These are phyloP conservation scores for Coccyzus lansbergi DNA, from an alignment of 2,797 vertebrate genomes.

Conservation along the genomic window DNA sequence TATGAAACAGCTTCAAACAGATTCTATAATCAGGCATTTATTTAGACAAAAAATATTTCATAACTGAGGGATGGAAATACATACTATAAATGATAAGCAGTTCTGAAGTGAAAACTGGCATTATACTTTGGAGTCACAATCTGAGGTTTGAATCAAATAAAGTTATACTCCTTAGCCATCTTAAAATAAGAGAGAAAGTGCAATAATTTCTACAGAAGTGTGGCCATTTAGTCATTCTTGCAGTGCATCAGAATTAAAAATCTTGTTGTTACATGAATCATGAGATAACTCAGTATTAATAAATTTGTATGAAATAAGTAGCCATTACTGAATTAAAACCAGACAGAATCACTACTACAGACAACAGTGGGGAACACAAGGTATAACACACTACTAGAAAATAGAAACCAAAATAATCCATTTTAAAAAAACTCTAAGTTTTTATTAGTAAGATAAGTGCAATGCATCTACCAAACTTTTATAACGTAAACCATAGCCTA, in stretches of 20 bases:
- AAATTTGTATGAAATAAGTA: background rate
- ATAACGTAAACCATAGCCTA: background rate
- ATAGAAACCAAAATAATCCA: background rate
- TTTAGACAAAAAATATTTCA: constrained; percentile 22
- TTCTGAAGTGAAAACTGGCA: background rate
- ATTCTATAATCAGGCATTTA: background rate
- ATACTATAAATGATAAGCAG: background rate
- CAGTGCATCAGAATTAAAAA: background rate
- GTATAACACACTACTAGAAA: background rate
- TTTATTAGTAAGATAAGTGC: background rate
- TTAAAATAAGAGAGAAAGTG: background rate
- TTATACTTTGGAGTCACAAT: background rate
- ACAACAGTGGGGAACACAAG: background rate
- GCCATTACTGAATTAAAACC: background rate
- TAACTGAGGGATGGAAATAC: background rate
- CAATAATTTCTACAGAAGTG: background rate
- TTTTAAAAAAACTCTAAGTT: background rate
- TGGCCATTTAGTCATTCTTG: background rate
- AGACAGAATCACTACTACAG: background rate
- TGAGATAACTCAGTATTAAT: background rate
- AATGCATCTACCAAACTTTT: background rate
- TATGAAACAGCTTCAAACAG: constrained; percentile 22
- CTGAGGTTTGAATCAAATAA: background rate
- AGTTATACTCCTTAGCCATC: background rate
- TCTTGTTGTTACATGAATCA: background rate